phyloP scores from a whole-genome alignment of 2,888 invertebrate genomes.

The Halictus quadricinctus region DNA sequence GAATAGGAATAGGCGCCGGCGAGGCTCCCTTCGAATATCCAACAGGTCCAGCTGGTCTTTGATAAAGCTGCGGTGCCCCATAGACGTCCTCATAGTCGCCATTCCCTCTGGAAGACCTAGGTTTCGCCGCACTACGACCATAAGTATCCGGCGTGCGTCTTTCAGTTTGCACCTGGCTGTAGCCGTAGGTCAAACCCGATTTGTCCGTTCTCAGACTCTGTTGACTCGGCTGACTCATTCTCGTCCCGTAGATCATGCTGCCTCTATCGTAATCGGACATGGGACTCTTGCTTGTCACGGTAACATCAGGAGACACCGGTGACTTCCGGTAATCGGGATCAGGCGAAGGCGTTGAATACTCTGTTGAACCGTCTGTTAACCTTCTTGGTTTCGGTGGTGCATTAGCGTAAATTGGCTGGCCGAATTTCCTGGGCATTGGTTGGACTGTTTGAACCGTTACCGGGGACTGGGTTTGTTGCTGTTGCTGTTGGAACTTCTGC shows the following conservation, averaged over 20 bases:
- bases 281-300: constrained; percentile 73
- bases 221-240: constrained; percentile 69
- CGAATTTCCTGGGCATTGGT: constrained; percentile 81
- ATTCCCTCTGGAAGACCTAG: constrained; percentile 80
- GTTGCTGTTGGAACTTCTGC: constrained; percentile 58
- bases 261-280: constrained; percentile 74
- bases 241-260: constrained; percentile 74
- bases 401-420: constrained; percentile 93
- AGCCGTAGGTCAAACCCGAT: constrained; percentile 80
- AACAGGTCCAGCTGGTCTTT: constrained; percentile 76
- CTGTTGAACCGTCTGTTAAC: constrained; percentile 87
- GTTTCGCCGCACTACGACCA: constrained; percentile 84
- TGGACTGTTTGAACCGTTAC: constrained; percentile 74
- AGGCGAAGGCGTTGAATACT: constrained; percentile 88
- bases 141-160: constrained; percentile 93
- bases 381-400: constrained; percentile 94
- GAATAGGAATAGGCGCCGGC: constrained; percentile 77
- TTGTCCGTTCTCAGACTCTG: constrained; percentile 78
- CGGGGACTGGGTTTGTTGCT: constrained; percentile 39
- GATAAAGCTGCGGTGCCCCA: constrained; percentile 78
- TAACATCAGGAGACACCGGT: constrained; percentile 73
- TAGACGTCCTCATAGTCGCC: constrained; percentile 92
- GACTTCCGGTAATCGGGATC: constrained; percentile 76
- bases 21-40: constrained; percentile 68
- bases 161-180: constrained; percentile 83